Evolutionary conservation across 2,113 vertebrate species (phyloP).

Genomic region (Gymnobelideus leadbeateri): DNA sequence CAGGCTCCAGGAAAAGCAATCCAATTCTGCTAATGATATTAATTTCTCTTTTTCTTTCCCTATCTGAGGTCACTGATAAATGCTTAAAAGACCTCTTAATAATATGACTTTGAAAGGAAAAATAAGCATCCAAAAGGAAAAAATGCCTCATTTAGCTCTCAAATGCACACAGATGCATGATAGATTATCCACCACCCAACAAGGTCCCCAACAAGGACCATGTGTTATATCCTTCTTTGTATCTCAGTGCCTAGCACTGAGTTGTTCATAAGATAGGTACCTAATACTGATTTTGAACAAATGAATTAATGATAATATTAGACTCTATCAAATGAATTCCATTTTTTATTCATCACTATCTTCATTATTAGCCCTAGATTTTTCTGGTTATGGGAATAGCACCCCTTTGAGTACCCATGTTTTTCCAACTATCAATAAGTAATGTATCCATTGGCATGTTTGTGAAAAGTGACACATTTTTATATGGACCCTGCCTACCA

Average conservation of each 20-base stretch:
- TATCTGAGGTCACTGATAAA: rapidly evolving
- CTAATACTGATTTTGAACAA: neutral
- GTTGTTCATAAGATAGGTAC: neutral
- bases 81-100: neutral
- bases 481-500: neutral
- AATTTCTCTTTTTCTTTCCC: rapidly evolving
- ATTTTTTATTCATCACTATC: neutral
- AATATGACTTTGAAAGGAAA: neutral
- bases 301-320: neutral
- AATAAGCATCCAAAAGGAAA: neutral
- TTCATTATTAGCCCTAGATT: neutral
- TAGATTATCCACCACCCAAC: neutral
- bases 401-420: neutral
- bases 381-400: neutral
- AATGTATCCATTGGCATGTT: neutral
- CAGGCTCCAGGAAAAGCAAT: neutral
- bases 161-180: neutral
- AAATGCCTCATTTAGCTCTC: neutral
- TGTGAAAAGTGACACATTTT: neutral
- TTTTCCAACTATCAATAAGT: neutral
- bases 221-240: neutral
- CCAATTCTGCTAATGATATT: neutral
- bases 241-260: too few species aligned
- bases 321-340: neutral
- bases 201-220: neutral